A percentile compares a stretch with the other conserved stretches of the same genome.
Evolutionary conservation across 2,888 invertebrate genomes (phyloP).

Genomic region (Sphecodes monilicornis): DNA sequence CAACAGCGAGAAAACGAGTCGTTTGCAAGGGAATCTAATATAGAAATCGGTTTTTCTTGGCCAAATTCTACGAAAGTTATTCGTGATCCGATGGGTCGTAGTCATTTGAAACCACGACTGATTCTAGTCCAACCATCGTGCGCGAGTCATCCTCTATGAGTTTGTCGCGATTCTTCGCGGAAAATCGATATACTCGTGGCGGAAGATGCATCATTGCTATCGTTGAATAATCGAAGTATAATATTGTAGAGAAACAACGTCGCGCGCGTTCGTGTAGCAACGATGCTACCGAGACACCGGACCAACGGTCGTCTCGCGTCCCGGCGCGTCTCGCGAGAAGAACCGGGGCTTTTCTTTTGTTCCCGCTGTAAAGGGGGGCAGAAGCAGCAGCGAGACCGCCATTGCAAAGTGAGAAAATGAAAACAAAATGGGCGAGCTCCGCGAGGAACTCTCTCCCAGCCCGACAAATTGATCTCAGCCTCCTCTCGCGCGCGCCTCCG

Average conservation of each 20-base stretch:
- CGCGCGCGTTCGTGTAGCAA: conserved; percentile 43
- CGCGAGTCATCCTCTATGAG: conserved; percentile 25
- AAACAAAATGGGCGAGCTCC: conserved; percentile 38
- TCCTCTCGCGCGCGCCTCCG: conserved; percentile 60
- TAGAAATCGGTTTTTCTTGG: neutral
- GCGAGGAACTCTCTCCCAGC: conserved; percentile 60
- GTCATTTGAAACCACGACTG: conserved; percentile 42
- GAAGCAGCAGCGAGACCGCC: conserved; percentile 32
- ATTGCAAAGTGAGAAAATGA: conserved; percentile 32
- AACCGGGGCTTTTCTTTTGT: conserved; percentile 23
- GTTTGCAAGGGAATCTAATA: neutral
- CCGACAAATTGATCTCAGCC: conserved; percentile 73
- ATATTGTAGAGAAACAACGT: neutral
- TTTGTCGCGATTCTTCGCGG: neutral
- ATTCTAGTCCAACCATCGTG: conserved; percentile 63
- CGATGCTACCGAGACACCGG: conserved; percentile 1
- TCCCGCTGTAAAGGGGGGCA: conserved; percentile 3
- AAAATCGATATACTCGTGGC: neutral
- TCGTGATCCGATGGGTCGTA: conserved; percentile 43
- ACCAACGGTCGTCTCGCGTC: conserved; percentile 33
- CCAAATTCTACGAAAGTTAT: conserved; percentile 31
- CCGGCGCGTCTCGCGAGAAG: conserved; percentile 35
- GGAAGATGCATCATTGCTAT: conserved; percentile 31
- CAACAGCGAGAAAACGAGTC: neutral
- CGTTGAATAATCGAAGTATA: conserved; percentile 26